Evolutionary conservation across 2,888 invertebrate species (phyloP), one percentile per base, ranked within the genome.

Genomic region (Lasioglossum vierecki): DNA sequence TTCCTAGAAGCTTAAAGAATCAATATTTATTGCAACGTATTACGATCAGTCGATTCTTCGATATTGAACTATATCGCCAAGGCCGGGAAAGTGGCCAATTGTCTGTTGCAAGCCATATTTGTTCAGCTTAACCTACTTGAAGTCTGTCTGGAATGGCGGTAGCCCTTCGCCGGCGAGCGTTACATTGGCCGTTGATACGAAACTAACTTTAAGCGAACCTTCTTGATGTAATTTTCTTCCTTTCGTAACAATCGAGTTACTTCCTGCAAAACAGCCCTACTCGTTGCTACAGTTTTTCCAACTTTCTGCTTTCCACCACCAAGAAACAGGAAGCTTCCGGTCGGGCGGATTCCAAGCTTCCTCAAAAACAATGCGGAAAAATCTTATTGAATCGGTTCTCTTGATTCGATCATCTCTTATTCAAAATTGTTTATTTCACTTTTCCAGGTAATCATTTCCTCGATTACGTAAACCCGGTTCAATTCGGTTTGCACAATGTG

Each of bases 41-140:
- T 80, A 68, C 46, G 72, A 80, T 83, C 68, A 26, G 30, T n/a
- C 49, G 49, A 60, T 75, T 41, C 30, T 70, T 68, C 76, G 76
- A 83, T 74, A 77, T 68, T 71, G 83, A 83, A 77, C 39, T 53
- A 80, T 46, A 68, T 83, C 57, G 76, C 66, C 68, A 76, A 80
- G 73, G 76, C 35, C 73, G 80, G 80, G 75, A 80, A 83, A 80
- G 76, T 80, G 80, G 80, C 76, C 80, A 83, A 80, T 80, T 76
- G 76, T 35, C 57, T 66, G 57, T 80, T 68, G 77, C 68, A 77
- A 41, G 73, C 73, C 76, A 77, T 77, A 83, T 77, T 76, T 60
- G 68, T 68, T 22, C 49, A 83, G 80, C 80, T 83, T 83, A 83
- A 76, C 72, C 83, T 76, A 73, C 80, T 83, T 83, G 22, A 35